A percentile compares a stretch with the other conserved stretches of the same genome.
These are phyloP conservation scores for Agrenia bidenticulata DNA, from an alignment of 2,888 invertebrate genomes.

Conservation along the genomic window DNA sequence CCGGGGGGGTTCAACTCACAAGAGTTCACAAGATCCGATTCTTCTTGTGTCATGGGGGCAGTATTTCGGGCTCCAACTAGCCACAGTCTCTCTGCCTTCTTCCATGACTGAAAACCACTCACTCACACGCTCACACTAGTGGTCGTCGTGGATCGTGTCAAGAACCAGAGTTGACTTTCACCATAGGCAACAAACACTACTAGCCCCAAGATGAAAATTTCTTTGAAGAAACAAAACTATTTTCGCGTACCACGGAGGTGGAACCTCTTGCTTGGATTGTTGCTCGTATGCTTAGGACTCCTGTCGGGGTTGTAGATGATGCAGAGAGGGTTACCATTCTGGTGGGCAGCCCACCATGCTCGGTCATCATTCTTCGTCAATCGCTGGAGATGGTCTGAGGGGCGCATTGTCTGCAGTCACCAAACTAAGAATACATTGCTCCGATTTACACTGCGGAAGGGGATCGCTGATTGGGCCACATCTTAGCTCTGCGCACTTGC, in stretches of 20 bases:
- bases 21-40: background rate
- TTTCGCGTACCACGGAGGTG: too few relatives aligned
- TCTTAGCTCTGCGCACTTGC: conserved; percentile 51
- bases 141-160: too few relatives aligned
- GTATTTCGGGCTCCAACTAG: conserved; percentile 2
- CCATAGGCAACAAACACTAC: too few relatives aligned
- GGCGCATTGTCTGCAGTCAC: conserved; percentile 50
- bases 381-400: conserved; percentile 37
- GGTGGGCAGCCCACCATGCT: conserved; percentile 6
- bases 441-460: conserved; percentile 51
- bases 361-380: conserved; percentile 28
- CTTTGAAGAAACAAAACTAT: too few relatives aligned
- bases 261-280: too few relatives aligned
- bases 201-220: background rate
- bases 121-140: conserved; percentile 4
- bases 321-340: conserved; percentile 20
- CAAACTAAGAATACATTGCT: conserved; percentile 38
- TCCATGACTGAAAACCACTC: conserved; percentile 25
- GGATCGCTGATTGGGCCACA: conserved; percentile 45
- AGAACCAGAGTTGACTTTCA: too few relatives aligned
- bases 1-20: conserved; percentile 3
- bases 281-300: too few relatives aligned
- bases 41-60: conserved; percentile 8
- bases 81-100: conserved; percentile 34
- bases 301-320: too few relatives aligned